Evolutionary conservation across 2,888 invertebrate species (phyloP), one percentile per base, ranked within the genome.

Genomic region (Stramonita haemastoma): DNA sequence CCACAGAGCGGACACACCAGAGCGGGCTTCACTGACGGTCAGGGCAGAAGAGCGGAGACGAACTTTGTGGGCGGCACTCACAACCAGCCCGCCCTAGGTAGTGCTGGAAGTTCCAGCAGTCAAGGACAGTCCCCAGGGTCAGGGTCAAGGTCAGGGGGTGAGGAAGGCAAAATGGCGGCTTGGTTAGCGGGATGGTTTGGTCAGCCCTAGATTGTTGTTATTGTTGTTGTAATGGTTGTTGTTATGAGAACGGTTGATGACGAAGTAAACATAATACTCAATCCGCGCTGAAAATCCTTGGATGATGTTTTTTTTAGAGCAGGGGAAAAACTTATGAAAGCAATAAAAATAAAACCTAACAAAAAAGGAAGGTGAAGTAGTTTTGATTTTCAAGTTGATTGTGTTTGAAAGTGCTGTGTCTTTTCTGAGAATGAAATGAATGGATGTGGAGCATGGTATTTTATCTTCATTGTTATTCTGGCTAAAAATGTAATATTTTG

Each of bases 181-280:
- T 83, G 81, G 81, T 36, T 83, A 29, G 36, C 81, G 13, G 81
- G 81, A 19, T 83, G 81, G 81, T 83, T 83, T 29, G 81, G 81
- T 36, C 46, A 22, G 46, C 46, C 46, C 8, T 46, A 46, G 46
- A 46, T 46, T 8, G 46, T 46, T 46, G n/a, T n/a, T 46, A 8
- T 46, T 46, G 46, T 5, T 46, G 46, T 46, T 46, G 46, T 46
- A 8, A 46, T 46, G 2, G 46, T 46, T 46, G 46, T 46, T 46
- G 46, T 46, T 46, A n/a, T n/a, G n/a, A n/a, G n/a, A n/a, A n/a
- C n/a, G n/a, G 46, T 46, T 46, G 46, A 46, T 46, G 46, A 46
- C 2, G 8, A 46, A 46, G 46, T n/a, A 46, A 46, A 46, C 46
- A 46, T 46, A 8, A 46, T 46, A 46, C 46, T 46, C 46, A 46